Evolutionary conservation across 2,888 invertebrate species (phyloP).

Genomic region (Lasius platythorax): DNA sequence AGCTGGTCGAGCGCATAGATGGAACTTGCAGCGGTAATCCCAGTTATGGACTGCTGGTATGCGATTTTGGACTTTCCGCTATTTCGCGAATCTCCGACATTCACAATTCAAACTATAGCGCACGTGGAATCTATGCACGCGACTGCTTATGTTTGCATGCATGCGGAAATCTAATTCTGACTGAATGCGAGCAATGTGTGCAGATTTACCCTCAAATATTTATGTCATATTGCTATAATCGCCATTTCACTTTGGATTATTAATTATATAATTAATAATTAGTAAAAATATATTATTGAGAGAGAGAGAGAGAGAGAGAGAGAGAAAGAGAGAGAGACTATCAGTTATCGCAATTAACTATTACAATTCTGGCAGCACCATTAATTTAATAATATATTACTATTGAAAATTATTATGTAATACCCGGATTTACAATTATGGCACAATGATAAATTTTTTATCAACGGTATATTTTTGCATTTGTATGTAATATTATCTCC

Average conservation of each 20-base stretch:
- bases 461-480: not conserved
- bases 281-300: not conserved
- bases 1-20: slow-evolving; percentile 43
- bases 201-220: slow-evolving; percentile 9
- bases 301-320: not conserved
- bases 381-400: not conserved
- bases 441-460: not conserved
- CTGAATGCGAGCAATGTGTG: slow-evolving; percentile 33
- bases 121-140: slow-evolving; percentile 18
- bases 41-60: slow-evolving; percentile 48
- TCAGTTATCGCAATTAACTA: not conserved
- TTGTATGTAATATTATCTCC: not conserved
- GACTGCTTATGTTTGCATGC: slow-evolving; percentile 8
- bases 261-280: not conserved
- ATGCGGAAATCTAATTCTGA: slow-evolving; percentile 23
- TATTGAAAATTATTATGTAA: not conserved
- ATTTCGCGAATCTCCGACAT: slow-evolving; percentile 29
- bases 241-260: not conserved
- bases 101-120: slow-evolving; percentile 24
- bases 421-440: not conserved
- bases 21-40: slow-evolving; percentile 37
- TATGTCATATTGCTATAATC: slow-evolving; percentile 6
- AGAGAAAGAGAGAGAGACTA: no score
- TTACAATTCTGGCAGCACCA: not conserved
- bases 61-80: slow-evolving; percentile 49